Evolutionary conservation across 2,113 vertebrate genomes (phyloP).

Genomic region (Panurus biarmicus): DNA sequence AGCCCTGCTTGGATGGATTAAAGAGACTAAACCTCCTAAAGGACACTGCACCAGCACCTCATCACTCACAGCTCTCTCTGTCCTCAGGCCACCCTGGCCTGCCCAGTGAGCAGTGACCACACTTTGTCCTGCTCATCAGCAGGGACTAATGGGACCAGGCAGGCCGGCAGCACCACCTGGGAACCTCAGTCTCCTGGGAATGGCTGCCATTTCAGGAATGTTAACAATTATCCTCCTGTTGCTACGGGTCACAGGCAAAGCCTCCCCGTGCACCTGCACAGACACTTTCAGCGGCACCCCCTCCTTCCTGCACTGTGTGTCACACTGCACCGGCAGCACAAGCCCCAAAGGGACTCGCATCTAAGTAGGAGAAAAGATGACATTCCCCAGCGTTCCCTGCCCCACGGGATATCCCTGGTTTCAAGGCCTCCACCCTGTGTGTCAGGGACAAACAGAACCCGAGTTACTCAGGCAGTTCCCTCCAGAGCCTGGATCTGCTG

Average conservation of each 20-base stretch:
- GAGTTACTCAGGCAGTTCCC: not conserved
- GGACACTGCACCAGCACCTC: fast-evolving
- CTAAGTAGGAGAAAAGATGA: not conserved
- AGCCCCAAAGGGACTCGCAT: not conserved
- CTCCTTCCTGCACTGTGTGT: not conserved
- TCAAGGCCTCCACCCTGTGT: not conserved
- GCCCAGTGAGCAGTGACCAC: not conserved
- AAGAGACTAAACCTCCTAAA: not conserved
- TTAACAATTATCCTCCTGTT: not conserved
- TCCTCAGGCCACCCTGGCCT: not conserved
- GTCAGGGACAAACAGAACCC: not conserved
- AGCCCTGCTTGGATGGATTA: not conserved
- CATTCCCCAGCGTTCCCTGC: not conserved
- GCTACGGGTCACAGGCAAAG: not conserved
- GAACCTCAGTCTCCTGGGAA: not conserved
- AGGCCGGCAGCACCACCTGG: not conserved
- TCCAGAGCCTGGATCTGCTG: not conserved
- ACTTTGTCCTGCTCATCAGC: not conserved
- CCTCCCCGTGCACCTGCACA: not conserved
- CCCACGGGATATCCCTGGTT: not conserved
- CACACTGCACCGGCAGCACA: not conserved
- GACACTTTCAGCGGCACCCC: not conserved
- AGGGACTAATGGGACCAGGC: not conserved
- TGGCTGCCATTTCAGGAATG: not conserved
- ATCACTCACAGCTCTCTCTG: fast-evolving